phyloP scores from a whole-genome alignment of 2,888 invertebrate genomes.

The Meteorus cinctellus region DNA sequence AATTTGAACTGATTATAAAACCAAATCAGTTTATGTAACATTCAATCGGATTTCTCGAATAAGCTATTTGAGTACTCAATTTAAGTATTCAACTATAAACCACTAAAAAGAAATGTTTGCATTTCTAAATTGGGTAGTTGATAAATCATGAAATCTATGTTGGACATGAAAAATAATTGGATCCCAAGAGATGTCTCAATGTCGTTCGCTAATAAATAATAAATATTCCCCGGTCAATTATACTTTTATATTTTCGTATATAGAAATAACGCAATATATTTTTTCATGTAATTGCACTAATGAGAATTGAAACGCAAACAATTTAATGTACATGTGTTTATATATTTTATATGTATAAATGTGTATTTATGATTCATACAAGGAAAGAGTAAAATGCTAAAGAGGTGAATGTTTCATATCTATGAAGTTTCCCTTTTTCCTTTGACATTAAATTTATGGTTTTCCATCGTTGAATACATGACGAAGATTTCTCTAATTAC shows the following conservation, averaged over 20 bases:
- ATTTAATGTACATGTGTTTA: conserved; percentile 26
- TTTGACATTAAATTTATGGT: conserved; percentile 51
- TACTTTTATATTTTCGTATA: conserved; percentile 8
- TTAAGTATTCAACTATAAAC: neutral
- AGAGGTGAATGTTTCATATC: conserved; percentile 30
- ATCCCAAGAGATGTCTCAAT: conserved; percentile 13
- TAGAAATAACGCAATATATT: conserved; percentile 47
- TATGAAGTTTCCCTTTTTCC: conserved; percentile 44
- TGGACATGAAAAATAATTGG: conserved; percentile 5
- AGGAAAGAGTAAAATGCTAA: neutral
- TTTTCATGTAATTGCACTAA: conserved; percentile 35
- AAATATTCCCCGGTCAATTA: neutral
- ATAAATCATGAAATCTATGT: neutral
- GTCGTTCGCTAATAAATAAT: neutral
- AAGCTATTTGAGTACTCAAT: neutral
- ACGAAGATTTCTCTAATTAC: conserved; percentile 57
- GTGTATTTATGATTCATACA: neutral
- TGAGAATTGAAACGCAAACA: neutral
- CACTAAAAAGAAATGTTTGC: neutral
- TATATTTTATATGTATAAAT: conserved; percentile 10
- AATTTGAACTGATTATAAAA: no score
- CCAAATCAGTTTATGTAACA: no score
- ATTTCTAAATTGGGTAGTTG: neutral
- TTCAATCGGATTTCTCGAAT: no score
- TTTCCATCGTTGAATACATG: conserved; percentile 52